Conservation (phyloP, 2,797 vertebrate genomes). For the Acanthurus leucopareius region DNA sequence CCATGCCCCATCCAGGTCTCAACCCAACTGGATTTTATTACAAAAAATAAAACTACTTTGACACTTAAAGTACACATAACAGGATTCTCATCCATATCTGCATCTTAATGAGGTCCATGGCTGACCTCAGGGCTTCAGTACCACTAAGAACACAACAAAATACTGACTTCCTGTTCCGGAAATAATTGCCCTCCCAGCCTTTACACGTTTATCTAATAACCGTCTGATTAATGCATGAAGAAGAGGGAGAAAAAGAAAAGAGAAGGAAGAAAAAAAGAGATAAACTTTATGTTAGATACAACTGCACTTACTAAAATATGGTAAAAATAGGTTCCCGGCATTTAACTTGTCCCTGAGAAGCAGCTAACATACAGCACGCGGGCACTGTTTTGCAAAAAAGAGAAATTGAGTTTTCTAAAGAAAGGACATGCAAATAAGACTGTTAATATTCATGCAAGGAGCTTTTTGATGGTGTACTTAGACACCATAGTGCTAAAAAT, state of each 20-base stretch:
- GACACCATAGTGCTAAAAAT: too few species aligned
- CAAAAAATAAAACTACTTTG: not conserved
- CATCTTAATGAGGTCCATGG: not conserved
- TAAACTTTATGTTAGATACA: too few species aligned
- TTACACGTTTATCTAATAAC: not conserved
- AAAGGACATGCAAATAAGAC: not conserved
- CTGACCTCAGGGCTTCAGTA: not conserved
- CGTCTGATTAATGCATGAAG: not conserved
- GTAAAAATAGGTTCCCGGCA: too few species aligned
- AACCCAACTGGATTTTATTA: too few species aligned
- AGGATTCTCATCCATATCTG: not conserved
- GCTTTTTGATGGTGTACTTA: too few species aligned
- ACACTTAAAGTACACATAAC: not conserved
- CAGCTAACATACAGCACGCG: too few species aligned
- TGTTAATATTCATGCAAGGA: not conserved
- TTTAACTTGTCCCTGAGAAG: too few species aligned
- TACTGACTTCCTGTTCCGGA: slow-evolving; percentile 14
- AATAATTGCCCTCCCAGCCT: not conserved
- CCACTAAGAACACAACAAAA: not conserved
- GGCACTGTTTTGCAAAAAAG: too few species aligned
- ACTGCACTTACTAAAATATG: too few species aligned
- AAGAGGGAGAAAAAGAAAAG: not conserved
- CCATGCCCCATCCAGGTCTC: too few species aligned
- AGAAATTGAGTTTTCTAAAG: not conserved
- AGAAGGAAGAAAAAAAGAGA: too few species aligned